Evolutionary conservation across 2,888 invertebrate genomes (phyloP).

Genomic region (Sinelater perroti): DNA sequence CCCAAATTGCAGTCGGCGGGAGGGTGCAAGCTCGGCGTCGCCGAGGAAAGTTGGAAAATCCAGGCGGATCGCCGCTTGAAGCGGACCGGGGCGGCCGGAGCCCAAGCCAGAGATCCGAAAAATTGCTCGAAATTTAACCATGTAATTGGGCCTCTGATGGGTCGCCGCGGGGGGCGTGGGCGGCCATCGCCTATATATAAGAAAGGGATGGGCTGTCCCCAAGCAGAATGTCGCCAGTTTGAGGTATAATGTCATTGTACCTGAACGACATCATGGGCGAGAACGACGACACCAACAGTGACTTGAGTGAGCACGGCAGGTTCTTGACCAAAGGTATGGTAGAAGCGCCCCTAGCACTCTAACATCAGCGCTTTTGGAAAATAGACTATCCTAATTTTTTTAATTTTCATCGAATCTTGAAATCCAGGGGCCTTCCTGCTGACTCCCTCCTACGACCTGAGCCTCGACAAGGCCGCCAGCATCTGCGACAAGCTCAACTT

Average conservation of each 20-base stretch:
- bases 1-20: slow-evolving; percentile 13
- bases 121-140: slow-evolving; percentile 35
- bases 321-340: slow-evolving; percentile 79
- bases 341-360: too few species aligned
- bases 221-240: slow-evolving; percentile 28
- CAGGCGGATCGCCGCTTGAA: too few species aligned
- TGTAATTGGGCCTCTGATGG: slow-evolving; percentile 36
- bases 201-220: slow-evolving; percentile 29
- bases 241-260: slow-evolving; percentile 49
- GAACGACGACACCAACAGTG: slow-evolving; percentile 82
- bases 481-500: slow-evolving; percentile 91
- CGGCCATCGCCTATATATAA: slow-evolving; percentile 36
- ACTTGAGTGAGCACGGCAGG: slow-evolving; percentile 70
- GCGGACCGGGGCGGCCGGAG: too few species aligned
- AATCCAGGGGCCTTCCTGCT: slow-evolving; percentile 83
- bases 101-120: slow-evolving; percentile 29
- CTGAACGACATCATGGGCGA: slow-evolving; percentile 64
- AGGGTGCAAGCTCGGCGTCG: too few species aligned
- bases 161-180: slow-evolving; percentile 34
- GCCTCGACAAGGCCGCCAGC: slow-evolving; percentile 84
- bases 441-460: slow-evolving; percentile 86
- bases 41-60: background rate
- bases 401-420: too few species aligned
- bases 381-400: too few species aligned
- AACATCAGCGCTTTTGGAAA: too few species aligned